phyloP scores from a whole-genome alignment of 1,140 invertebrate species.

The Euwallacea fornicatus region DNA sequence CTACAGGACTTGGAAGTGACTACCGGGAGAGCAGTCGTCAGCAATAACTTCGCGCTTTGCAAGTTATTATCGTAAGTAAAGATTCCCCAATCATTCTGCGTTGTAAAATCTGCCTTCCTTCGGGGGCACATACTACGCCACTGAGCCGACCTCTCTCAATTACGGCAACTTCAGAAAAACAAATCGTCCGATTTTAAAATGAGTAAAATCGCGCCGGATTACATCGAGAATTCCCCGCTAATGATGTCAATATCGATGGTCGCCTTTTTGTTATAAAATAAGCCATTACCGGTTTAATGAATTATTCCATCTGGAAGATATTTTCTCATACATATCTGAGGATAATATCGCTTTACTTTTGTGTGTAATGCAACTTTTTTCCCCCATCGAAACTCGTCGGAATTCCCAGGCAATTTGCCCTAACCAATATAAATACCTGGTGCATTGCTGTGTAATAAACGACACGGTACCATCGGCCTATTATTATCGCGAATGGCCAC shows the following conservation, averaged over 20 bases:
- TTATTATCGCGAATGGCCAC: background rate
- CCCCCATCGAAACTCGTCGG: constrained; percentile 10
- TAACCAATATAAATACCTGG: constrained; percentile 28
- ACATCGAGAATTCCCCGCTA: constrained; percentile 39
- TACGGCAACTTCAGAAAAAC: constrained; percentile 39
- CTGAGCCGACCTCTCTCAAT: constrained; percentile 25
- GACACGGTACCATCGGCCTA: background rate
- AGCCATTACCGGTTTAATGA: constrained; percentile 48
- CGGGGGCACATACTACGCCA: background rate
- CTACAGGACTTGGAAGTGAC: too few relatives aligned
- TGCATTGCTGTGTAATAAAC: constrained; percentile 15
- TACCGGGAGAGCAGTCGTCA: too few relatives aligned
- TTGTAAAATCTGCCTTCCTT: too few relatives aligned
- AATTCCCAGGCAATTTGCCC: constrained; percentile 21
- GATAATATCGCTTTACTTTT: constrained; percentile 44
- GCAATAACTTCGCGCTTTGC: too few relatives aligned
- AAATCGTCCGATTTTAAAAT: constrained; percentile 43
- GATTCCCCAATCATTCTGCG: too few relatives aligned
- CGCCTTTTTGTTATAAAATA: constrained; percentile 44
- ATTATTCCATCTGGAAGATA: constrained; percentile 42
- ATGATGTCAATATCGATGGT: constrained; percentile 45
- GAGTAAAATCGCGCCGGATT: constrained; percentile 41
- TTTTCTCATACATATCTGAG: constrained; percentile 47
- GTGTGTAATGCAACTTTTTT: constrained; percentile 36
- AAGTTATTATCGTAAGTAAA: too few relatives aligned